These are phyloP conservation scores for Selenia dentaria DNA, from an alignment of 2,888 invertebrate genomes.

Conservation along the genomic window DNA sequence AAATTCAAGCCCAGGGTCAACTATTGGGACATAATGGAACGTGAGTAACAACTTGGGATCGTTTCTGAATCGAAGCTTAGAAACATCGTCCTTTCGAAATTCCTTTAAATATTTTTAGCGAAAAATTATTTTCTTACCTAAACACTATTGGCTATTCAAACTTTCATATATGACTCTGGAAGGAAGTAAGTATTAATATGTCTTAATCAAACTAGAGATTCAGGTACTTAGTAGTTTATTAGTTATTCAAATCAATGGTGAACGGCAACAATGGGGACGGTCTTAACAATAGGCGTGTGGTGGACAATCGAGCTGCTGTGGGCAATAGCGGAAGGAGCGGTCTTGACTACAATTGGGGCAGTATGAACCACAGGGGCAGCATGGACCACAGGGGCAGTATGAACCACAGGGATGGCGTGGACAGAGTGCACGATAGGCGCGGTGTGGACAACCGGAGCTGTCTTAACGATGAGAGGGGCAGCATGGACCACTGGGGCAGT, in stretches of 20 bases:
- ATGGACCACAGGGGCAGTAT: constrained; percentile 57
- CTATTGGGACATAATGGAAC: no score
- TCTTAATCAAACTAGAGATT: not conserved
- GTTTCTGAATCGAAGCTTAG: no score
- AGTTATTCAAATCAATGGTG: constrained; percentile 54
- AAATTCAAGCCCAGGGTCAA: no score
- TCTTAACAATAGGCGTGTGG: constrained; percentile 59
- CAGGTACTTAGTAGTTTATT: constrained; percentile 34
- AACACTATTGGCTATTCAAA: no score
- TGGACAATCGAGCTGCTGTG: constrained; percentile 74
- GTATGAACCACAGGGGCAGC: constrained; percentile 45
- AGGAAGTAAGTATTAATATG: no score
- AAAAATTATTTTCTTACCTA: no score
- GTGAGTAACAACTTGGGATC: no score
- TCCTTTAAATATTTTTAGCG: no score
- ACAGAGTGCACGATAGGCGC: constrained; percentile 55
- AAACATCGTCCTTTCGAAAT: no score
- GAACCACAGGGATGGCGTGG: constrained; percentile 52
- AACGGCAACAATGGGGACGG: constrained; percentile 65
- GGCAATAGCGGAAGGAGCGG: constrained; percentile 64
- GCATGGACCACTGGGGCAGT: constrained; percentile 62
- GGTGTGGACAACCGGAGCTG: constrained; percentile 33
- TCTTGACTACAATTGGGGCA: constrained; percentile 64
- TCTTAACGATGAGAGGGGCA: constrained; percentile 51
- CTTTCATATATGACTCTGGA: no score